Percentiles rank a stretch among this genome's conserved stretches.
These are phyloP conservation scores for Lysandra coridon DNA, from an alignment of 2,888 invertebrate species.

Conservation along the genomic window DNA sequence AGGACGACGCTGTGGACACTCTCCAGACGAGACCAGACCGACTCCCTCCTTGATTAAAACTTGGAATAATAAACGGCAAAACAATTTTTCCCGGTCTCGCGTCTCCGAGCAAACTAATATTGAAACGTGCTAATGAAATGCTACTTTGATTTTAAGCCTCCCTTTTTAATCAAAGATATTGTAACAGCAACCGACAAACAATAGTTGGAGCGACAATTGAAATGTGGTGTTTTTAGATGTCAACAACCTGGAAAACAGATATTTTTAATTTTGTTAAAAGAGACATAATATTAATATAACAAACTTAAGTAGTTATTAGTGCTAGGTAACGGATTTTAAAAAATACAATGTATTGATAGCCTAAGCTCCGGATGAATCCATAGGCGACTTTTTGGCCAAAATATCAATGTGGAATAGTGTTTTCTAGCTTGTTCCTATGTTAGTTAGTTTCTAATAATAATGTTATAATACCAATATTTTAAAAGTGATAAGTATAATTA, in stretches of 20 bases:
- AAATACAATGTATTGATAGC: too few species aligned
- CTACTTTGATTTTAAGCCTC: constrained; percentile 46
- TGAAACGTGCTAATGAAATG: constrained; percentile 56
- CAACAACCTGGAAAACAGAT: background rate
- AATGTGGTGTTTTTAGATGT: background rate
- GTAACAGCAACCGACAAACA: constrained; percentile 23
- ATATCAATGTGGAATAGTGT: too few species aligned
- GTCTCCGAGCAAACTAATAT: constrained; percentile 64
- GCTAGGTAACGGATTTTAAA: too few species aligned
- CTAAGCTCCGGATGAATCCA: too few species aligned
- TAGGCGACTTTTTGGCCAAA: too few species aligned
- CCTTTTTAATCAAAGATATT: constrained; percentile 28
- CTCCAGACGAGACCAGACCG: constrained; percentile 56
- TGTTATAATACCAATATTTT: too few species aligned
- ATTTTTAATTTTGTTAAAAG: too few species aligned
- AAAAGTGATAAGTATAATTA: too few species aligned
- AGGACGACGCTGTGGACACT: constrained; percentile 55
- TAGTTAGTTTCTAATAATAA: too few species aligned
- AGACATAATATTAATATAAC: too few species aligned
- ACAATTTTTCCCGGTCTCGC: constrained; percentile 65
- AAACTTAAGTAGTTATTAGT: too few species aligned
- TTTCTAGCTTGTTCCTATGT: too few species aligned
- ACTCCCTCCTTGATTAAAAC: constrained; percentile 75
- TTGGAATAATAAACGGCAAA: constrained; percentile 74
- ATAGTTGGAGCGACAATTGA: constrained; percentile 12